These are phyloP conservation scores for Probosciger aterrimus DNA, from an alignment of 2,113 vertebrate genomes.

Conservation along the genomic window DNA sequence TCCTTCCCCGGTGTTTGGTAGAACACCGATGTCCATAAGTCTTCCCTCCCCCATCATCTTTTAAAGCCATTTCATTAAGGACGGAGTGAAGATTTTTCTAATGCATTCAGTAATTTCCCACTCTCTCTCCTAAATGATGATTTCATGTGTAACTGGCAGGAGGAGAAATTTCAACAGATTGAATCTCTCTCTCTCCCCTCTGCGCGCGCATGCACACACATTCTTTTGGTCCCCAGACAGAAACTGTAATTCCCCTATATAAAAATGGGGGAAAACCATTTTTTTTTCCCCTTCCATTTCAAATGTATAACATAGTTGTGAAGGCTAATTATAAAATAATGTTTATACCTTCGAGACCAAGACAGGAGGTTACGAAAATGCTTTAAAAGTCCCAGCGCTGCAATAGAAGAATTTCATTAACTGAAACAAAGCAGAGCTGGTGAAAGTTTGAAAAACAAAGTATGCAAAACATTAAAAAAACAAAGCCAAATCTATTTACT, in stretches of 20 bases:
- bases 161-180: slow-evolving; percentile 68
- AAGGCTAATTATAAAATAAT: slow-evolving; percentile 84
- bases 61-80: slow-evolving; percentile 68
- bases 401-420: slow-evolving; percentile 80
- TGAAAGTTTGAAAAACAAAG: slow-evolving; percentile 76
- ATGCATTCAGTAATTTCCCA: slow-evolving; percentile 42
- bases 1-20: not conserved
- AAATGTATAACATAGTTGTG: slow-evolving; percentile 79
- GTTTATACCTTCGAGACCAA: slow-evolving; percentile 78
- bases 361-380: slow-evolving; percentile 75
- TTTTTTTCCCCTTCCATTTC: slow-evolving; percentile 64
- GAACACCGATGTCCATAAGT: not conserved
- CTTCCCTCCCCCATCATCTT: slow-evolving; percentile 31
- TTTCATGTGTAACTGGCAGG: slow-evolving; percentile 73
- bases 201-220: slow-evolving; percentile 17
- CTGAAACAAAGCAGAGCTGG: slow-evolving; percentile 75
- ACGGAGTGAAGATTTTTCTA: slow-evolving; percentile 59
- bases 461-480: slow-evolving; percentile 60
- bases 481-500: slow-evolving; percentile 59
- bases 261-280: slow-evolving; percentile 69
- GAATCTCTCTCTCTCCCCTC: slow-evolving; percentile 60
- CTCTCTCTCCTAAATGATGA: slow-evolving; percentile 45
- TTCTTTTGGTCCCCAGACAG: slow-evolving; percentile 72
- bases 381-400: slow-evolving; percentile 77
- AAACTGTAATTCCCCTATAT: slow-evolving; percentile 72